Evolutionary conservation across 2,888 invertebrate species (phyloP).

Genomic region (Platynereis dumerilii): DNA sequence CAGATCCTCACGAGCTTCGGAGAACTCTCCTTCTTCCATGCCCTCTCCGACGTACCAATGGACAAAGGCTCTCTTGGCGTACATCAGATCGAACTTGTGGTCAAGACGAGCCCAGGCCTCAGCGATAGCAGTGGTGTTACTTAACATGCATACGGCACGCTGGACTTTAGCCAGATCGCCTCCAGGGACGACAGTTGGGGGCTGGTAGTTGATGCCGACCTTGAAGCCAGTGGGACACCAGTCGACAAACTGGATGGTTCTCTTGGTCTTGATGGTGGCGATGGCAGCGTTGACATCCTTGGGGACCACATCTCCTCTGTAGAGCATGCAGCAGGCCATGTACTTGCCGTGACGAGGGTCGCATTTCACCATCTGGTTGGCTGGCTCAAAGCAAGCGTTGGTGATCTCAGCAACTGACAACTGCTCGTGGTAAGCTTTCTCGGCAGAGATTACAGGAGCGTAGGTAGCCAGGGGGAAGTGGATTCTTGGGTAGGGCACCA

Average conservation of each 20-base stretch:
- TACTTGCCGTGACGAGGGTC: constrained; percentile 56
- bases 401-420: constrained; percentile 41
- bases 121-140: constrained; percentile 21
- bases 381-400: constrained; percentile 22
- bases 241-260: constrained; percentile 21
- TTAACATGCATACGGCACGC: constrained; percentile 81
- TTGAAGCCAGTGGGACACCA: constrained; percentile 21
- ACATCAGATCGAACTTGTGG: constrained; percentile 22
- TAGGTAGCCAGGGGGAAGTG: constrained; percentile 6
- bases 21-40: constrained; percentile 20
- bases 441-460: constrained; percentile 27
- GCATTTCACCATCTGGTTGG: constrained; percentile 64
- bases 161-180: constrained; percentile 79
- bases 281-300: constrained; percentile 21
- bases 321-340: constrained; percentile 22
- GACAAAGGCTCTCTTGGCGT: constrained; percentile 20
- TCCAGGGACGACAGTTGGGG: constrained; percentile 55
- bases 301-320: constrained; percentile 17
- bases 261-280: constrained; percentile 22
- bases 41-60: constrained; percentile 21
- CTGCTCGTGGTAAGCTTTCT: constrained; percentile 61
- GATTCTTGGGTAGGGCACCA: constrained; percentile 1
- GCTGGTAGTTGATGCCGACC: constrained; percentile 22
- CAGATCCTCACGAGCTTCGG: constrained; percentile 18
- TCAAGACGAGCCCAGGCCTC: constrained; percentile 22